Percentiles rank a stretch among this genome's conserved stretches.
phyloP scores from a whole-genome alignment of 2,797 vertebrate species.

The Hydrocynus forskahlii region DNA sequence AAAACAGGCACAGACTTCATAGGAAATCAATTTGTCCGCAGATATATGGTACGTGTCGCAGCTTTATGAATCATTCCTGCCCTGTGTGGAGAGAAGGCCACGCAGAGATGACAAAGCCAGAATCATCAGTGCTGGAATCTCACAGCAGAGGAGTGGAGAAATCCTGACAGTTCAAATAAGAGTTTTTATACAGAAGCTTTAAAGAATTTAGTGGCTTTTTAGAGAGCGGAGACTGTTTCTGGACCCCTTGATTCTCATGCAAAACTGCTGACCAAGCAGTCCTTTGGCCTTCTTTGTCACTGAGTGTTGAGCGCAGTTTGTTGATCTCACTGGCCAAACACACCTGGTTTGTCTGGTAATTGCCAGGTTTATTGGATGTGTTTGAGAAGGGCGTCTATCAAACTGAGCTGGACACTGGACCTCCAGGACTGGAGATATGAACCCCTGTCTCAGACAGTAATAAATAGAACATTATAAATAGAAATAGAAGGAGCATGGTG shows the following conservation, averaged over 20 bases:
- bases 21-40: slow-evolving; percentile 73
- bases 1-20: slow-evolving; percentile 62
- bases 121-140: slow-evolving; percentile 20
- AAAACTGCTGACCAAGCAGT: slow-evolving; percentile 11
- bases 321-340: too few relatives aligned
- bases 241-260: slow-evolving; percentile 17
- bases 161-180: slow-evolving; percentile 49
- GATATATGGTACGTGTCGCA: slow-evolving; percentile 59
- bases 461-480: too few relatives aligned
- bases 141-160: slow-evolving; percentile 50
- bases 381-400: too few relatives aligned
- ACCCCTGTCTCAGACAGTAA: too few relatives aligned
- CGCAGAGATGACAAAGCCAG: slow-evolving; percentile 36
- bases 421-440: too few relatives aligned
- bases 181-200: slow-evolving; percentile 23
- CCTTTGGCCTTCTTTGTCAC: slow-evolving; percentile 43
- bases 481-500: too few relatives aligned
- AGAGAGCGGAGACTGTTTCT: slow-evolving; percentile 47
- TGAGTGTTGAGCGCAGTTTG: too few relatives aligned
- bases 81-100: slow-evolving; percentile 39
- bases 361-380: too few relatives aligned
- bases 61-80: slow-evolving; percentile 65
- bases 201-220: not conserved
- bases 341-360: too few relatives aligned
- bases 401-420: too few relatives aligned